A percentile compares a stretch with the other conserved stretches of the same genome.
These are phyloP conservation scores for Oreochromis niloticus DNA, from an alignment of 2,113 vertebrate species.

Conservation along the genomic window DNA sequence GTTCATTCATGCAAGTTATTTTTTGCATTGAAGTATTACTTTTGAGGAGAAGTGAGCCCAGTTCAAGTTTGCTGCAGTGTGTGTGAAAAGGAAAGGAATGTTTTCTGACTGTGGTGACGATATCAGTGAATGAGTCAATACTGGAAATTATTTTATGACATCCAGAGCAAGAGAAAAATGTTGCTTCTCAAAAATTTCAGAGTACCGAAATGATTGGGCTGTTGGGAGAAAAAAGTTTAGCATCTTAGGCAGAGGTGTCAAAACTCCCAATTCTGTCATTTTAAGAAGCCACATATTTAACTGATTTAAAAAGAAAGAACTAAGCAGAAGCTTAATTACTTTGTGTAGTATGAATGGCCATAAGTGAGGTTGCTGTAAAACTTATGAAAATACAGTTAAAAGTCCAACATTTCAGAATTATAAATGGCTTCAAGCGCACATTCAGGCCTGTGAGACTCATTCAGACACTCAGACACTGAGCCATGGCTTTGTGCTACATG, in stretches of 20 bases:
- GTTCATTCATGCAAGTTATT: background rate
- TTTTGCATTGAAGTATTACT: background rate
- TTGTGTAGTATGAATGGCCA: background rate
- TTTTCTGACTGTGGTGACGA: background rate
- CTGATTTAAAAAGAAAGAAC: background rate
- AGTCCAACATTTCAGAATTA: background rate
- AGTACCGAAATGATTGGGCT: background rate
- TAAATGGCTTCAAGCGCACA: background rate
- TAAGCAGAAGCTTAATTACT: background rate
- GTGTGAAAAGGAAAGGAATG: background rate
- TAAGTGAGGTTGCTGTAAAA: background rate
- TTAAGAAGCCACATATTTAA: background rate
- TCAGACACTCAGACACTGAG: background rate
- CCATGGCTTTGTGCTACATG: background rate
- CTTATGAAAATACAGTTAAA: background rate
- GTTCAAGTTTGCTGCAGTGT: background rate
- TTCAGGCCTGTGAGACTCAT: background rate
- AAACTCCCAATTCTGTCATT: background rate
- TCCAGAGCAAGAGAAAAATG: background rate
- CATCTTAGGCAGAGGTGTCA: background rate
- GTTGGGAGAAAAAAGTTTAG: background rate
- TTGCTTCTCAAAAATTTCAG: background rate
- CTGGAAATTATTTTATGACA: background rate
- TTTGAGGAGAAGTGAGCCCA: background rate
- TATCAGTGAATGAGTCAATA: background rate